Percentiles rank a stretch among this genome's conserved stretches.
Conservation (phyloP, 2,113 vertebrate species). For the Mesocricetus auratus region DNA sequence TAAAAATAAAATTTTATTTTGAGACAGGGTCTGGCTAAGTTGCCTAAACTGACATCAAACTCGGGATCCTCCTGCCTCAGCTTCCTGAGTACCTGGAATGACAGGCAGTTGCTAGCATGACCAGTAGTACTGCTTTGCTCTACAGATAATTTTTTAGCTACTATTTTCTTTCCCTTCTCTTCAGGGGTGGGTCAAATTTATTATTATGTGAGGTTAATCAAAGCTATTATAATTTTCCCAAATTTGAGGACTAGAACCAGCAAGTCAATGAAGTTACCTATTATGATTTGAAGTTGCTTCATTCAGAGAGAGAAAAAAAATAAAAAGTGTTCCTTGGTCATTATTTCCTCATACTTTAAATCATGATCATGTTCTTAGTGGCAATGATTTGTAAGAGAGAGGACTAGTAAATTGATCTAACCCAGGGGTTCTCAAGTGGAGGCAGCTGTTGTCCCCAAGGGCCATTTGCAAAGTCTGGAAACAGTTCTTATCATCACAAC, state of each 20-base stretch:
- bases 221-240: neutral
- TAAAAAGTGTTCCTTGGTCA: neutral
- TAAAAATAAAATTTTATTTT: neutral
- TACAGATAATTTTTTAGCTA: neutral
- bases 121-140: neutral
- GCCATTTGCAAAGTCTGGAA: neutral
- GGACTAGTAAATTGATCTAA: neutral
- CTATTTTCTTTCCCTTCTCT: neutral
- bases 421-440: neutral
- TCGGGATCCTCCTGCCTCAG: neutral
- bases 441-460: neutral
- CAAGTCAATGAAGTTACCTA: neutral
- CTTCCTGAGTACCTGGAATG: neutral
- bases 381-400: neutral
- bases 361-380: neutral
- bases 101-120: too few relatives aligned
- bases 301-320: neutral
- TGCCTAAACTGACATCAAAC: neutral
- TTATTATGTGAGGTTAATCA: neutral
- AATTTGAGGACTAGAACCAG: neutral
- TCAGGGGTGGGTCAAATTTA: neutral
- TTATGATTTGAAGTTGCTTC: conserved; percentile 21
- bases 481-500: neutral
- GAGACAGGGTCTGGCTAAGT: neutral
- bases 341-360: neutral